Conservation (phyloP, 2,888 invertebrate genomes). For the Chymomyza caudatula region DNA sequence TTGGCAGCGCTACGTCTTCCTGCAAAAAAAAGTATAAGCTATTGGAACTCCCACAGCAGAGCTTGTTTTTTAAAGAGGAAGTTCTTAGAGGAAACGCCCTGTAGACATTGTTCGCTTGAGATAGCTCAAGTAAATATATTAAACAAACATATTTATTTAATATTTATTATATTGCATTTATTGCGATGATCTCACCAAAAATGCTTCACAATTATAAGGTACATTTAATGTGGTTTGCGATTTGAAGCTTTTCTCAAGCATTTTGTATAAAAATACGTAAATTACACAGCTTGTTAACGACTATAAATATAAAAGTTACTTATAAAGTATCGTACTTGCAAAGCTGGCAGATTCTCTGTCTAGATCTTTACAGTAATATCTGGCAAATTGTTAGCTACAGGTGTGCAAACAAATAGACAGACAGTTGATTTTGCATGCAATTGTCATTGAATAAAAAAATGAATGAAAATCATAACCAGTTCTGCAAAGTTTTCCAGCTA, state of each 20-base stretch:
- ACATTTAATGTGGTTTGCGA: not conserved
- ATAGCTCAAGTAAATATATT: not conserved
- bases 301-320: constrained; percentile 20
- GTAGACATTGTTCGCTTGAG: not conserved
- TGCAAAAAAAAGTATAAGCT: not conserved
- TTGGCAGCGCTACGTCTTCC: too few relatives aligned
- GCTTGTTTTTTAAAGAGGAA: too few relatives aligned
- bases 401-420: not conserved
- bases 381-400: not conserved
- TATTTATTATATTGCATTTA: not conserved
- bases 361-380: not conserved
- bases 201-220: not conserved
- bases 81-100: not conserved
- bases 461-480: constrained; percentile 51
- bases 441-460: constrained; percentile 57
- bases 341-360: not conserved
- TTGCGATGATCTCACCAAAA: not conserved
- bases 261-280: constrained; percentile 23
- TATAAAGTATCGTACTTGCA: constrained; percentile 12
- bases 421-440: constrained; percentile 33
- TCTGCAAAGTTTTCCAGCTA: constrained; percentile 56
- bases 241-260: constrained; percentile 24
- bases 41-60: not conserved
- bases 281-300: not conserved
- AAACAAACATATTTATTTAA: not conserved